Conservation (phyloP, 2,797 vertebrate genomes). For the Sebastes diaconus region DNA sequence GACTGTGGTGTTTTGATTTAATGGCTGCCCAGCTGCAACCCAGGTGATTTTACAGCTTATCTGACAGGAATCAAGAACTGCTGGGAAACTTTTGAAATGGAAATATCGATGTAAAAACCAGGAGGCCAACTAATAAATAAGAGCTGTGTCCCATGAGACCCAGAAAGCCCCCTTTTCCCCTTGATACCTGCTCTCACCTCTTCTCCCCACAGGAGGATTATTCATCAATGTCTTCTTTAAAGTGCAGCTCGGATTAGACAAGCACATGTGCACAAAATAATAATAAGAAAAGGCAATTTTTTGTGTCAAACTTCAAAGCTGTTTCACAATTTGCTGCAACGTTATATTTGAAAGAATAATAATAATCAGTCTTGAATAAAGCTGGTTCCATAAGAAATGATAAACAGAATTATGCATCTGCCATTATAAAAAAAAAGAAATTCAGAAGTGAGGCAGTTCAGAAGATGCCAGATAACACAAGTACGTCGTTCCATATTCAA, state of each 20-base stretch:
- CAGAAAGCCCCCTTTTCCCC: neutral
- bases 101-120: conserved; percentile 20
- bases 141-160: neutral
- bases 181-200: neutral
- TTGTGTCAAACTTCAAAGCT: neutral
- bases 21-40: neutral
- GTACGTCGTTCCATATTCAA: neutral
- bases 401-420: neutral
- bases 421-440: neutral
- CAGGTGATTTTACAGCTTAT: conserved; percentile 1
- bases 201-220: neutral
- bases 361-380: neutral
- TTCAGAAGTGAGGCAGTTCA: neutral
- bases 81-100: conserved; percentile 35
- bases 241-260: neutral
- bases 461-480: neutral
- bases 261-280: neutral
- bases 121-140: conserved; percentile 16
- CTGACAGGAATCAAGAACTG: neutral
- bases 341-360: neutral
- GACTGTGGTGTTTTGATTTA: neutral
- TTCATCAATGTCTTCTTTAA: neutral
- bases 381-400: neutral
- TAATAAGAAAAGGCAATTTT: neutral
- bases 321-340: neutral